A percentile compares a stretch with the other conserved stretches of the same genome.
phyloP scores from a whole-genome alignment of 2,113 vertebrate genomes.

The Australoheros scitulus region DNA sequence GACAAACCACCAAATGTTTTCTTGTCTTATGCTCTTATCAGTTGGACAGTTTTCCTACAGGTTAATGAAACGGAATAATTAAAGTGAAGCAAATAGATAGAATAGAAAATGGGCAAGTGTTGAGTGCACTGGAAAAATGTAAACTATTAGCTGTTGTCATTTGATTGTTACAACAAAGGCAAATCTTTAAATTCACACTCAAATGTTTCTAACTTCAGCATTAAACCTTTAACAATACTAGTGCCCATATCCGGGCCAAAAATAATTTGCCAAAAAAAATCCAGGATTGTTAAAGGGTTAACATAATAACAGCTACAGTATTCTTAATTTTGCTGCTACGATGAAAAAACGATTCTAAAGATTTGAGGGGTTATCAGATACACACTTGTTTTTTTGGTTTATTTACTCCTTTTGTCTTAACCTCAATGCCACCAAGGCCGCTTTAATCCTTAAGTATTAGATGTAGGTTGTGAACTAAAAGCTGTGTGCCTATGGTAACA shows the following conservation, averaged over 20 bases:
- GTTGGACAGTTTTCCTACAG: neutral
- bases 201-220: neutral
- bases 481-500: conserved; percentile 20
- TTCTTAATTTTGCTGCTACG: neutral
- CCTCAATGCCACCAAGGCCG: neutral
- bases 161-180: neutral
- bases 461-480: conserved; percentile 6
- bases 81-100: neutral
- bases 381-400: neutral
- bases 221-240: neutral
- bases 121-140: neutral
- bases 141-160: neutral
- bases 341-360: neutral
- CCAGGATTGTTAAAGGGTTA: too few species aligned
- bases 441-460: neutral
- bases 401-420: rapidly evolving
- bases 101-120: neutral
- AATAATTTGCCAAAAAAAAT: too few species aligned
- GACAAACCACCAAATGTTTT: neutral
- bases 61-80: neutral
- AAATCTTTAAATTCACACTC: neutral
- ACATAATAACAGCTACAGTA: rapidly evolving
- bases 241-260: too few species aligned
- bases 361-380: neutral
- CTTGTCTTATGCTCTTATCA: neutral